Evolutionary conservation across 2,888 invertebrate species (phyloP).

Genomic region (Drosophila phalerata): DNA sequence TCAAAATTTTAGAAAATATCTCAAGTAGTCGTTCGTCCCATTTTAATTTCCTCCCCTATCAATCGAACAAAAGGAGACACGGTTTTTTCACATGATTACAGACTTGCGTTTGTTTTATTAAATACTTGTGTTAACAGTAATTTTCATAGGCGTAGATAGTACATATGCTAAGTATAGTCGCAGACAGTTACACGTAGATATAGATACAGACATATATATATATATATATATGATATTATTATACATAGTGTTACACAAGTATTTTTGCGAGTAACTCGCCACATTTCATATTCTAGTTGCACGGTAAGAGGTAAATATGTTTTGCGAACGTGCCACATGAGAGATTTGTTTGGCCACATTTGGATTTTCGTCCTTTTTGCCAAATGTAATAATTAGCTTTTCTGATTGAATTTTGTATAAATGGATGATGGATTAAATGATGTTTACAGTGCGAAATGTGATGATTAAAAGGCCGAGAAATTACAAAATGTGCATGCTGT

Average conservation of each 20-base stretch:
- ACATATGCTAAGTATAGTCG: conserved; percentile 45
- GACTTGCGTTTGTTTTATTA: conserved; percentile 70
- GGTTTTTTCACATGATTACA: conserved; percentile 57
- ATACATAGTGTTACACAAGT: conserved; percentile 53
- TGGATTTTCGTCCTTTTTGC: conserved; percentile 48
- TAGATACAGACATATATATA: conserved; percentile 23
- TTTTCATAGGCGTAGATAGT: conserved; percentile 53
- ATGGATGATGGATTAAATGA: conserved; percentile 14
- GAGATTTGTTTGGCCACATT: conserved; percentile 66
- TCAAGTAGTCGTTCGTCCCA: too few species aligned
- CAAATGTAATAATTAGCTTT: conserved; percentile 31
- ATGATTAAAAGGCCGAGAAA: conserved; percentile 35
- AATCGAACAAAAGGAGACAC: background rate
- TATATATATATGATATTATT: conserved; percentile 40
- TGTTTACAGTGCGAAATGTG: conserved; percentile 30
- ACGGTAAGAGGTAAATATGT: conserved; percentile 77
- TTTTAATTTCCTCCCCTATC: background rate
- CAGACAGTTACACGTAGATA: conserved; percentile 43
- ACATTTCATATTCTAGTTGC: conserved; percentile 63
- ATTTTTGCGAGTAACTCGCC: conserved; percentile 55
- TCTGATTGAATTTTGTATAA: background rate
- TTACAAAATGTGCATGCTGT: conserved; percentile 45
- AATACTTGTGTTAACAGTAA: conserved; percentile 73
- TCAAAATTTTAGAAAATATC: too few species aligned
- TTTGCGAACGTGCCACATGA: conserved; percentile 61